phyloP scores from a whole-genome alignment of 2,888 invertebrate species.

The Lasioglossum calceatum region DNA sequence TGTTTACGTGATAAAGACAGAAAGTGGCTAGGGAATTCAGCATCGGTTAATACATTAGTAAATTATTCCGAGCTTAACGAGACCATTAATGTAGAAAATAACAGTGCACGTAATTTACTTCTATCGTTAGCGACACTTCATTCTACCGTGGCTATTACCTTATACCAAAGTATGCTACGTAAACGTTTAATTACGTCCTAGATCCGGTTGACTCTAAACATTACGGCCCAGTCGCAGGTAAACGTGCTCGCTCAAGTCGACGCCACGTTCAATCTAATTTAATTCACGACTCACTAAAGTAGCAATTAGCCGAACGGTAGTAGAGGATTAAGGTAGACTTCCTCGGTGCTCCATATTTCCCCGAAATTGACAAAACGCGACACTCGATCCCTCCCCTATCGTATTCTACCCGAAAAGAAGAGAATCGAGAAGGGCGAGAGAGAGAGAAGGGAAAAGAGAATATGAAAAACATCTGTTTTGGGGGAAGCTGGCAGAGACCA shows the following conservation, averaged over 20 bases:
- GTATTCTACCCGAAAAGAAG: conserved; percentile 1
- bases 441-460: background rate
- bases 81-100: background rate
- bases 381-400: conserved; percentile 9
- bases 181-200: background rate
- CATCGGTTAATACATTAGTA: no score
- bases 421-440: background rate
- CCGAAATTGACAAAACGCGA: conserved; percentile 1
- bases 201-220: background rate
- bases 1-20: no score
- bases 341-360: background rate
- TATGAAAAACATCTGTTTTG: conserved; percentile 24
- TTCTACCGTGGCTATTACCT: background rate
- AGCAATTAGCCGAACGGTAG: background rate
- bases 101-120: background rate
- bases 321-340: background rate
- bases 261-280: background rate
- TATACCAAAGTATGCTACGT: background rate
- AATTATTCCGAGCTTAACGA: no score
- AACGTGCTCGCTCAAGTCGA: background rate
- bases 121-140: background rate
- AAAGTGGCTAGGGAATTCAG: no score
- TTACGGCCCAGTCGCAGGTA: background rate
- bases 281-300: background rate
- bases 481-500: conserved; percentile 9